phyloP scores from a whole-genome alignment of 2,888 invertebrate species.

The Aleiodes leptofemur region DNA sequence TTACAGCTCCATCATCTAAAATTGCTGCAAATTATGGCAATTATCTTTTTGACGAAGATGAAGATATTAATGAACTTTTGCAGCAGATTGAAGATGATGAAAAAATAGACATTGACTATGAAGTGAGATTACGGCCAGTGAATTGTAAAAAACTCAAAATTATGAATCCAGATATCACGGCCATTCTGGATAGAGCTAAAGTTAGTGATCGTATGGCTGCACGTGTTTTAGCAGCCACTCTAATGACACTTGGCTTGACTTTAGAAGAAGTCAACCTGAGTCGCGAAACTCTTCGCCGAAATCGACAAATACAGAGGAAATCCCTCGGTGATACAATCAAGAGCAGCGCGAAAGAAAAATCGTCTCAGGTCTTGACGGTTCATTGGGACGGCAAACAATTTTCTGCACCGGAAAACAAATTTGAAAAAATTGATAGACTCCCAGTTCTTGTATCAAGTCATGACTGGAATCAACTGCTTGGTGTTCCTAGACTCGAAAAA shows the following conservation, averaged over 20 bases:
- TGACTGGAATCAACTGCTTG: constrained; percentile 4
- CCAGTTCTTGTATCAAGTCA: constrained; percentile 8
- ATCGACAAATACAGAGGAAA: not conserved
- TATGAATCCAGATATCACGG: no score
- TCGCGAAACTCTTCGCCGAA: not conserved
- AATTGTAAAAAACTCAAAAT: not conserved
- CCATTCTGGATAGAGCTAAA: not conserved
- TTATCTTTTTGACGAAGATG: not conserved
- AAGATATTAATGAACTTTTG: not conserved
- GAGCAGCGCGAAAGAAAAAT: not conserved
- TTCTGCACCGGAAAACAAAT: not conserved
- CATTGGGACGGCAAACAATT: constrained; percentile 6
- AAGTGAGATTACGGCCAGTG: not conserved
- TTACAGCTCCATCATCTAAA: not conserved
- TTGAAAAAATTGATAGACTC: not conserved
- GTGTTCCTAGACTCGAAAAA: not conserved
- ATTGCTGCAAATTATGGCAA: not conserved
- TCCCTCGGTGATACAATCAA: no score
- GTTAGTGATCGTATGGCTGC: constrained; percentile 5
- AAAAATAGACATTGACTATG: not conserved
- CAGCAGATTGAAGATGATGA: not conserved
- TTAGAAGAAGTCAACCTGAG: not conserved
- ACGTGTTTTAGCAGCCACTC: not conserved
- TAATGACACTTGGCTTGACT: not conserved
- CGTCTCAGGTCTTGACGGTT: not conserved